phyloP scores from a whole-genome alignment of 2,888 invertebrate genomes.

The Trissoscelio sp. region DNA sequence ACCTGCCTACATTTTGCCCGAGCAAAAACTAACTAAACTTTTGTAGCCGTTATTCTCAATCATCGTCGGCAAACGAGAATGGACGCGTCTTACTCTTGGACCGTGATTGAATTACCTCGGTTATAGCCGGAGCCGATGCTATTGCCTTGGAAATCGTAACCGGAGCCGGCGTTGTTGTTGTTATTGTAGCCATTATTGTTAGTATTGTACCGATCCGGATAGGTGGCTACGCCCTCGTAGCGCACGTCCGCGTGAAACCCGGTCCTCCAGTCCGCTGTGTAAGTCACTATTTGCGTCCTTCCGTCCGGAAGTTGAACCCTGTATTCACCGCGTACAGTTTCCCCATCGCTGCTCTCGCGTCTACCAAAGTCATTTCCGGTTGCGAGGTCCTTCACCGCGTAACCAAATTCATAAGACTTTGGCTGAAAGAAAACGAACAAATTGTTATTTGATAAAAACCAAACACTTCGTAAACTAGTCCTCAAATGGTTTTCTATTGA shows the following conservation, averaged over 20 bases:
- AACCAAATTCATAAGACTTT: slow-evolving; percentile 91
- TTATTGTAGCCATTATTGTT: slow-evolving; percentile 73
- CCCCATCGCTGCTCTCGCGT: slow-evolving; percentile 91
- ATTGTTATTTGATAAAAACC: too few relatives aligned
- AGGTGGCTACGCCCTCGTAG: slow-evolving; percentile 89
- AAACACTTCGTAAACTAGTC: too few relatives aligned
- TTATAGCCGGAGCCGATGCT: slow-evolving; percentile 70
- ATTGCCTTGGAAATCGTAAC: slow-evolving; percentile 70
- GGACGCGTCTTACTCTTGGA: slow-evolving; percentile 8
- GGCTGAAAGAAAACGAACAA: slow-evolving; percentile 84
- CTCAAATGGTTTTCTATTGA: too few relatives aligned
- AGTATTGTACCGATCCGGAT: slow-evolving; percentile 85
- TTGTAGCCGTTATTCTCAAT: slow-evolving; percentile 17
- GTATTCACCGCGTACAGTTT: slow-evolving; percentile 93
- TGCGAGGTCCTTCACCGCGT: slow-evolving; percentile 90
- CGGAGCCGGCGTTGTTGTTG: slow-evolving; percentile 49
- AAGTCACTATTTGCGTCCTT: slow-evolving; percentile 92
- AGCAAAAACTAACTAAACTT: slow-evolving; percentile 10
- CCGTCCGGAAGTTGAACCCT: slow-evolving; percentile 93
- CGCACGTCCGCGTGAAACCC: slow-evolving; percentile 92
- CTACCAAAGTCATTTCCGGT: slow-evolving; percentile 90
- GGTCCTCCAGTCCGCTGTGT: slow-evolving; percentile 92
- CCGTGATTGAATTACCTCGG: slow-evolving; percentile 68
- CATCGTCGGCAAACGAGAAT: slow-evolving; percentile 15
- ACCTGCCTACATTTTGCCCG: slow-evolving; percentile 1